A percentile compares a stretch with the other conserved stretches of the same genome.
Evolutionary conservation across 2,113 vertebrate genomes (phyloP).

Genomic region (Oxygymnocypris stewartii): DNA sequence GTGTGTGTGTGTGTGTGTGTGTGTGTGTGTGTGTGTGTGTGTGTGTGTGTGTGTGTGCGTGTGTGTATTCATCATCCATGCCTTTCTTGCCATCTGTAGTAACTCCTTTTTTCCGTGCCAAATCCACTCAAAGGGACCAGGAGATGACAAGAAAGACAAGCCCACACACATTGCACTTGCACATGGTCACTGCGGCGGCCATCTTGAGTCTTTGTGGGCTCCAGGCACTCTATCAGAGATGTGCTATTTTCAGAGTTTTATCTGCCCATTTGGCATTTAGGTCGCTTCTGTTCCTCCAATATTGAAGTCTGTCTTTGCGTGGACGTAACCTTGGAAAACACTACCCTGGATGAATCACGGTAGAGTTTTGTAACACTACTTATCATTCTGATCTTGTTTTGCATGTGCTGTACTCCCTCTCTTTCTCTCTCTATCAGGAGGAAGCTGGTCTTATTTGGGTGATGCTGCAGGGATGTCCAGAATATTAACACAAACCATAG

Average conservation of each 20-base stretch:
- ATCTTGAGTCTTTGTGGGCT: slow-evolving; percentile 28
- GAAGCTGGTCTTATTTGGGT: slow-evolving; percentile 33
- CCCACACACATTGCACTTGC: slow-evolving; percentile 39
- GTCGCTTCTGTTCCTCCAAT: slow-evolving; percentile 36
- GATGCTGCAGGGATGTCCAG: slow-evolving; percentile 29
- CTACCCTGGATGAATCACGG: background rate
- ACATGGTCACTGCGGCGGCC: slow-evolving; percentile 29
- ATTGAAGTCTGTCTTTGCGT: slow-evolving; percentile 32
- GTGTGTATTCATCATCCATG: slow-evolving; percentile 20
- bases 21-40: background rate
- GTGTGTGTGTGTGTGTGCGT: background rate
- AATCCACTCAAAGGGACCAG: slow-evolving; percentile 23
- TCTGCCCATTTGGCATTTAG: background rate
- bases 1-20: background rate
- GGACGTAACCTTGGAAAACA: slow-evolving; percentile 16
- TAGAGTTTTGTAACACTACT: background rate
- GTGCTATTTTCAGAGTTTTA: slow-evolving; percentile 8
- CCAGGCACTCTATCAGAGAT: background rate
- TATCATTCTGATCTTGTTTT: slow-evolving; percentile 14
- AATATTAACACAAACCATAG: slow-evolving; percentile 40
- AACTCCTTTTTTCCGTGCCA: slow-evolving; percentile 32
- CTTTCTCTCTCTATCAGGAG: slow-evolving; percentile 9
- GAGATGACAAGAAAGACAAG: slow-evolving; percentile 38
- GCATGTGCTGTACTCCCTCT: background rate
- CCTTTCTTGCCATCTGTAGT: slow-evolving; percentile 48